Percentiles rank a stretch among this genome's conserved stretches.
phyloP scores from a whole-genome alignment of 2,797 vertebrate species.

The Bradypus variegatus region DNA sequence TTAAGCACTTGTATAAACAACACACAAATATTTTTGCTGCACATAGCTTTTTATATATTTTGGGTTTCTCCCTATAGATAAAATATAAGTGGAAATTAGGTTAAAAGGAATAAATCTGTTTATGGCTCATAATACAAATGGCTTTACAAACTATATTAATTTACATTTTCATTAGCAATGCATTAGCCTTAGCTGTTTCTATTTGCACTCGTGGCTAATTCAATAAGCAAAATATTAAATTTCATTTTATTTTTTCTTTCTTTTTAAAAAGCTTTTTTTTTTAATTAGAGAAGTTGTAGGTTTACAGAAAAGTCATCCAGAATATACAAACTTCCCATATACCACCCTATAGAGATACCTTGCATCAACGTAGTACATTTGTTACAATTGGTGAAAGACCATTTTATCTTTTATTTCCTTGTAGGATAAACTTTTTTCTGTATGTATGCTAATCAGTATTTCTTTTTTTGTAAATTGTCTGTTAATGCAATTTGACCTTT shows the following conservation, averaged over 20 bases:
- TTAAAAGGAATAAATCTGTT: background rate
- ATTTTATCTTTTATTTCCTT: background rate
- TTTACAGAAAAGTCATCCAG: too few relatives aligned
- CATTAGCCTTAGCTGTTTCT: background rate
- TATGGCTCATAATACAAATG: background rate
- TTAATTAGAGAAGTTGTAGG: too few relatives aligned
- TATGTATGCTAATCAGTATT: background rate
- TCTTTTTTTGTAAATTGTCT: background rate
- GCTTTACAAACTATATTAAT: background rate
- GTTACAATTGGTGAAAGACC: too few relatives aligned
- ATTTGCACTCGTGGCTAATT: background rate
- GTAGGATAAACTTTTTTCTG: background rate
- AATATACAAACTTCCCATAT: too few relatives aligned
- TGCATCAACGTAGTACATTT: too few relatives aligned
- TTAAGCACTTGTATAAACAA: background rate
- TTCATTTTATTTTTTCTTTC: background rate
- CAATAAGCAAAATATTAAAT: background rate
- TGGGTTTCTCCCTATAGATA: conserved; percentile 16
- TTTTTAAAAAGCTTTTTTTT: background rate
- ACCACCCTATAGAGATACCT: too few relatives aligned
- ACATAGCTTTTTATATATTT: background rate
- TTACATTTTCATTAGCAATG: background rate
- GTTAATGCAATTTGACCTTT: background rate
- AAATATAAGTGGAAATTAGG: background rate
- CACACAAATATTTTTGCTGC: background rate